Conservation (phyloP, 2,113 vertebrate genomes). For the Pavo muticus region DNA sequence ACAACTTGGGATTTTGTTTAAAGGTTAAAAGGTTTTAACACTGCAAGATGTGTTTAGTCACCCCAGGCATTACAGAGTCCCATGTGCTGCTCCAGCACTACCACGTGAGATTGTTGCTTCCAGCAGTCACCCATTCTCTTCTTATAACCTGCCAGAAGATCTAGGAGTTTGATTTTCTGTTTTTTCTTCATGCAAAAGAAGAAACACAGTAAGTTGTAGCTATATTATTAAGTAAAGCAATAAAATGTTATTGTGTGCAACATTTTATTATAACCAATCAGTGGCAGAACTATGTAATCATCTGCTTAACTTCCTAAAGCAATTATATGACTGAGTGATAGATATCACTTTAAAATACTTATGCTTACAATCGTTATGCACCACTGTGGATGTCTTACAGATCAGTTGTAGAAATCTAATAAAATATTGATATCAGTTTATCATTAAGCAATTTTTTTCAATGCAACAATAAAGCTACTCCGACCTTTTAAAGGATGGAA, state of each 20-base stretch:
- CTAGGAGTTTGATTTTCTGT: constrained; percentile 84
- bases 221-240: neutral
- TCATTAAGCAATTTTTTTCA: neutral
- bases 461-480: neutral
- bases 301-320: neutral
- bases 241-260: neutral
- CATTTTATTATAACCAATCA: neutral
- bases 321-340: neutral
- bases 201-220: neutral
- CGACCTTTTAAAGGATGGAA: neutral
- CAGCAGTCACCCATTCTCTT: constrained; percentile 46
- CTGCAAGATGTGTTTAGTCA: constrained; percentile 60
- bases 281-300: neutral
- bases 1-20: constrained; percentile 72
- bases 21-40: constrained; percentile 60
- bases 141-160: constrained; percentile 59
- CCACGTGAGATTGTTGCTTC: neutral
- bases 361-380: neutral
- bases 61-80: constrained; percentile 43
- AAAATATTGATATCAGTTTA: neutral
- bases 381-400: neutral
- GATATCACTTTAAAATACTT: neutral
- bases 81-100: constrained; percentile 24
- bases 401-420: neutral
- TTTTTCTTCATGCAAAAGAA: constrained; percentile 79